A percentile compares a stretch with the other conserved stretches of the same genome.
phyloP scores from a whole-genome alignment of 2,113 vertebrate species.

The Sander lucioperca region DNA sequence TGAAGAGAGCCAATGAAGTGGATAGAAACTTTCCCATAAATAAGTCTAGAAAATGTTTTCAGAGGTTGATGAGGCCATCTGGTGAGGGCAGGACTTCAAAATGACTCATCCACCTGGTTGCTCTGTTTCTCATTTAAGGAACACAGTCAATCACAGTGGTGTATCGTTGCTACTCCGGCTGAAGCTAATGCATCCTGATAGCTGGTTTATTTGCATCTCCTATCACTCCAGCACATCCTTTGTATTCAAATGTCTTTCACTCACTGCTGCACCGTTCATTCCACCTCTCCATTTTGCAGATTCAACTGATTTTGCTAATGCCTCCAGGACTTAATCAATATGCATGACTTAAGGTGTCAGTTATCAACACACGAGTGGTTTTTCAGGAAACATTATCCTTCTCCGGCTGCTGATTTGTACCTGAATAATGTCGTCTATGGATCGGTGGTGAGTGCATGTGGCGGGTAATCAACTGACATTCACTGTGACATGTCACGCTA shows the following conservation, averaged over 20 bases:
- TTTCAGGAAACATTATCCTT: constrained; percentile 68
- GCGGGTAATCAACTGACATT: constrained; percentile 56
- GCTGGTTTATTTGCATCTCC: constrained; percentile 70
- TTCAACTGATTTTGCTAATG: constrained; percentile 74
- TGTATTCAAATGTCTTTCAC: constrained; percentile 65
- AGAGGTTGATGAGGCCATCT: constrained; percentile 62
- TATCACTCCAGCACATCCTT: constrained; percentile 65
- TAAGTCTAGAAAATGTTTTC: constrained; percentile 57
- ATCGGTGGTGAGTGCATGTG: constrained; percentile 27
- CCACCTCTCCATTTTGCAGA: constrained; percentile 60
- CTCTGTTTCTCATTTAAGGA: constrained; percentile 59
- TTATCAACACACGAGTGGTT: constrained; percentile 70
- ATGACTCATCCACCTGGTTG: constrained; percentile 60
- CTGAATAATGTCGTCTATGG: constrained; percentile 53
- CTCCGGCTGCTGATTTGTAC: constrained; percentile 54
- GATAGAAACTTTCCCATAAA: constrained; percentile 63
- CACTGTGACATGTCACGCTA: constrained; percentile 37
- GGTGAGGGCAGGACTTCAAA: constrained; percentile 52
- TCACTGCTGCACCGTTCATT: constrained; percentile 36
- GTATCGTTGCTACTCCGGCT: constrained; percentile 36
- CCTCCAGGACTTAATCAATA: constrained; percentile 73
- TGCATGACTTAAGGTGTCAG: constrained; percentile 74
- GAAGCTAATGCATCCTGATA: constrained; percentile 63
- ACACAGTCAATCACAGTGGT: constrained; percentile 54
- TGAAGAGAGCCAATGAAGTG: constrained; percentile 56